phyloP scores from a whole-genome alignment of 1,140 invertebrate genomes.

The Drosophila lini region DNA sequence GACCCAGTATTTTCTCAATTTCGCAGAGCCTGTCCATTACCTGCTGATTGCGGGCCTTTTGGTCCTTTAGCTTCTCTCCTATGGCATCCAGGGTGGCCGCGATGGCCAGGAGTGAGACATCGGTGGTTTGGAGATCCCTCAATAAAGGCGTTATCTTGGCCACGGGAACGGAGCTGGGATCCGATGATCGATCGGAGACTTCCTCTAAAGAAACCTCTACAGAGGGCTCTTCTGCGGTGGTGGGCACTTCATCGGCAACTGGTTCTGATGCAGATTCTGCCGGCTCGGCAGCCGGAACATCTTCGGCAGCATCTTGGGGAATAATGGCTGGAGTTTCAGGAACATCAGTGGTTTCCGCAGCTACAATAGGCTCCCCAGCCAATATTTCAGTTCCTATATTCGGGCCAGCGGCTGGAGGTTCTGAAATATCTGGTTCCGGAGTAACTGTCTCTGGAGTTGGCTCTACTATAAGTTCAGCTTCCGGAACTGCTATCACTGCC shows the following conservation, averaged over 20 bases:
- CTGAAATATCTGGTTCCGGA: not conserved
- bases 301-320: not conserved
- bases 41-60: conserved; percentile 61
- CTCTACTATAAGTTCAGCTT: not conserved
- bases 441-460: not conserved
- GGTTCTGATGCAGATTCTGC: not conserved
- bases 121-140: conserved; percentile 59
- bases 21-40: conserved; percentile 66
- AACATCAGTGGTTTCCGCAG: not conserved
- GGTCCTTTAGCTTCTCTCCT: conserved; percentile 58
- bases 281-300: not conserved
- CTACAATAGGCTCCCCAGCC: not conserved
- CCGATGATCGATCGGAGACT: not conserved
- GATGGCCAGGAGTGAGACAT: conserved; percentile 59
- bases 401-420: not conserved
- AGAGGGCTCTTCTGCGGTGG: not conserved
- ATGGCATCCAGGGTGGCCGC: conserved; percentile 65
- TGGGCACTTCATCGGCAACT: not conserved
- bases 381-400: not conserved
- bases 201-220: not conserved
- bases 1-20: conserved; percentile 66
- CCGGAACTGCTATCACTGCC: not conserved
- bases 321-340: not conserved
- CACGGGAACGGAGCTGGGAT: conserved; percentile 37
- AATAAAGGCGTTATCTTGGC: conserved; percentile 61